Evolutionary conservation across 2,797 vertebrate genomes (phyloP), one percentile per base, ranked within the genome.

Genomic region (Pipistrellus nathusii): DNA sequence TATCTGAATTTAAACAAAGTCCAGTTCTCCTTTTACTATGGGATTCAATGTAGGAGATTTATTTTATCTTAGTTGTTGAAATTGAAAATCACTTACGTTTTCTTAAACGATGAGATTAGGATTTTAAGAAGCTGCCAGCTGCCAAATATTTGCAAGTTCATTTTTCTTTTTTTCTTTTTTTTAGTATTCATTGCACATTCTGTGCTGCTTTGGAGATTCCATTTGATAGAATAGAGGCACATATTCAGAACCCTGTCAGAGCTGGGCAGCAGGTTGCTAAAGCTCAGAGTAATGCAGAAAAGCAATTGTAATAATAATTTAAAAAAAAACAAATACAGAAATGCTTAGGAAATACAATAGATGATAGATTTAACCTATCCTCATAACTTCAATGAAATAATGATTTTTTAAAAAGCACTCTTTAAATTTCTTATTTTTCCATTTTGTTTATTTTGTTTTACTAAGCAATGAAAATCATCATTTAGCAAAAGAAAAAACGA

Each of bases 11-110:
- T 76, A 81, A 92, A 57, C 9, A 18, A 88, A 85, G 51, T 69
- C 71, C 23, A 46, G 78, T 38, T 38, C 6, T 75, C 20, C 10
- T 66, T 95, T 91, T 59, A 66, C 57, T 91, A 62, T 57, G 25
- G 14, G 44, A 93, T 76, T 91, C n/a, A 27, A 21, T 59, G 5
- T 32, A 55, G 44, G 73, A 80, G 48, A 80, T 85, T 90, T 90
- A 78, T 88, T 83, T 87, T 81, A 38, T 82, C 41, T 89, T 75
- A 38, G 53, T 80, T 82, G 53, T 53, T 75, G 14, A 96, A 94
- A 68, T 21, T 90, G 86, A 59, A 95, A 94, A 89, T 91, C 64
- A 72, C 53, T 88, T 82, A 35, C n/a, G 72, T 88, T 80, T 96
- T 77, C 92, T 76, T 85, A 71, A 89, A 75, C 66, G 53, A 85